Percentiles rank a stretch among this genome's conserved stretches.
phyloP scores from a whole-genome alignment of 2,797 vertebrate species.

The Odontamblyopus lacepedii region DNA sequence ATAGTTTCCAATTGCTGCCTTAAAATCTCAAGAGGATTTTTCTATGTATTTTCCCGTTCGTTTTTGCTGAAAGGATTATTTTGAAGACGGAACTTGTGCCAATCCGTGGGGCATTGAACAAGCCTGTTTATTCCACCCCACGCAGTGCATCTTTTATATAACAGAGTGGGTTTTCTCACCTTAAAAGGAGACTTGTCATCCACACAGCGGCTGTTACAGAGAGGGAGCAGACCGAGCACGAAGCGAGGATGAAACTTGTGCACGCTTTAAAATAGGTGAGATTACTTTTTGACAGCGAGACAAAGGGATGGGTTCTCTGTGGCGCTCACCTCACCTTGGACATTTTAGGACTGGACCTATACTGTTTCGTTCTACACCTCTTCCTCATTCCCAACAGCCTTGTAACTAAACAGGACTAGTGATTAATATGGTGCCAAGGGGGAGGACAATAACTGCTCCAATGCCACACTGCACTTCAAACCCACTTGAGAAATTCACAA shows the following conservation, averaged over 20 bases:
- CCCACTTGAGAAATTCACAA: conserved; percentile 56
- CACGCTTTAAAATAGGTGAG: conserved; percentile 44
- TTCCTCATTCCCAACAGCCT: conserved; percentile 55
- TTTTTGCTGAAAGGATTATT: conserved; percentile 31
- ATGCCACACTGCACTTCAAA: conserved; percentile 63
- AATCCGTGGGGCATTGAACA: conserved; percentile 47
- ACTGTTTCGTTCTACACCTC: conserved; percentile 44
- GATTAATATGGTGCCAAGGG: conserved; percentile 75
- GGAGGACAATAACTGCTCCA: conserved; percentile 55
- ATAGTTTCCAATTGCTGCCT: conserved; percentile 30
- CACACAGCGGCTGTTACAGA: conserved; percentile 46
- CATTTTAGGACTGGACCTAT: conserved; percentile 48
- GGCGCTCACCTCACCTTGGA: conserved; percentile 47
- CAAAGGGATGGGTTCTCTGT: conserved; percentile 60
- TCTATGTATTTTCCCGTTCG: conserved; percentile 20
- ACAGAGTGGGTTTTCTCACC: conserved; percentile 78
- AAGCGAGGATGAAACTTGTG: conserved; percentile 41
- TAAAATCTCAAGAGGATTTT: conserved; percentile 15
- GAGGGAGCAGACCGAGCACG: conserved; percentile 38
- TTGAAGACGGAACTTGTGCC: conserved; percentile 47
- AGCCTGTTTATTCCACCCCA: conserved; percentile 56
- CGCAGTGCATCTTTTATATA: conserved; percentile 72
- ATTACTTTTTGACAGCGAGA: conserved; percentile 40
- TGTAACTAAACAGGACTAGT: conserved; percentile 66
- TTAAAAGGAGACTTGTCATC: conserved; percentile 80